Evolutionary conservation across 2,113 vertebrate species (phyloP).

Genomic region (Ursus arctos): DNA sequence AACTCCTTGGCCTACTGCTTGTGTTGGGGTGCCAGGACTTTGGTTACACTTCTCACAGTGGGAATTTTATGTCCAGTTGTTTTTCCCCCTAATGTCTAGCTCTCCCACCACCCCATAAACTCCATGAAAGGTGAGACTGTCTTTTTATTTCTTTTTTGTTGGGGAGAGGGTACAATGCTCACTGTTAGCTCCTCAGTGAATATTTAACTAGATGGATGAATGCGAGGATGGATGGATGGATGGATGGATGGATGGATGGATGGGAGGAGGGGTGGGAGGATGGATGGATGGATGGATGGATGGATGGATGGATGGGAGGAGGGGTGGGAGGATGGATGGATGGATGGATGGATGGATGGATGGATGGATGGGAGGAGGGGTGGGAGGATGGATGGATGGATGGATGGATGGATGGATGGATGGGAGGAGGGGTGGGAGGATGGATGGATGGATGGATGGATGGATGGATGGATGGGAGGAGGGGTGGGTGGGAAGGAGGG

Average conservation of each 20-base stretch:
- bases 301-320: neutral
- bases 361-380: too few species aligned
- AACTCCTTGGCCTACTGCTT: neutral
- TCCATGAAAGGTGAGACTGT: neutral
- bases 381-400: too few species aligned
- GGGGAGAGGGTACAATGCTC: neutral
- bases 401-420: too few species aligned
- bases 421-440: too few species aligned
- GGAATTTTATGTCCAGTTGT: neutral
- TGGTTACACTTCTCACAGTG: neutral
- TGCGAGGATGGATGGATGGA: neutral
- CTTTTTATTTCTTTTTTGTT: neutral
- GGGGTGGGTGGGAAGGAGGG: neutral
- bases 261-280: too few species aligned
- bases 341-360: too few species aligned
- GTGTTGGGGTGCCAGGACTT: neutral
- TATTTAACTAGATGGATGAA: neutral
- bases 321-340: too few species aligned
- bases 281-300: neutral
- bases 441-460: too few species aligned
- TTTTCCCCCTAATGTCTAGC: neutral
- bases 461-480: too few species aligned
- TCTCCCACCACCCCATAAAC: neutral
- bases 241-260: too few species aligned
- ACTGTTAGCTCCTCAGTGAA: neutral